Evolutionary conservation across 1,140 invertebrate species (phyloP), one percentile per base, ranked within the genome.

Genomic region (Cotesia glomerata): DNA sequence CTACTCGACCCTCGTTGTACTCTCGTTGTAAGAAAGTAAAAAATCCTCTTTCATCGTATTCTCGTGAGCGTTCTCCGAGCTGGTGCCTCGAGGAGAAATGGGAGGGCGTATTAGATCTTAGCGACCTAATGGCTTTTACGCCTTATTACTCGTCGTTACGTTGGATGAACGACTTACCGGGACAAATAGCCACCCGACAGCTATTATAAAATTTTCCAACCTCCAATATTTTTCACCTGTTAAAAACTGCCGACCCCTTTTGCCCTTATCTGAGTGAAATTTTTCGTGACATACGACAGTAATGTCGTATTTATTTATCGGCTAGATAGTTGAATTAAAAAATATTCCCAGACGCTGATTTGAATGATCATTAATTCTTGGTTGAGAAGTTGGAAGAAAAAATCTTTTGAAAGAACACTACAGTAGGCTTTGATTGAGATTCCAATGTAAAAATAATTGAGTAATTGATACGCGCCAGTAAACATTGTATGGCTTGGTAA

Each of bases 41-140:
- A 49, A 54, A 52, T 32, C 16, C 34, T 49, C 52, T 67, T 54
- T 67, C 65, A 67, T 54, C 65, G 26, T 39, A 54, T 34, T 26
- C 51, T 39, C 18, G 49, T 52, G 14, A n/a, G 49, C 26, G 9
- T 4, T 32, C 18, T 32, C 18, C 18, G 49, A 45, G 39, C 39
- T 45, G 11, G 39, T 45, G 39, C 39, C 39, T 45, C 8, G 39
- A 45, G 39, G 39, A 52, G 65, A 67, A 67, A 67, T 52, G 14
- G 39, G 49, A 45, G 65, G 49, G 45, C 14, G 16, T 67, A 67
- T 67, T 67, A 67, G 63, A 65, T 65, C 63, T 65, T 65, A 65
- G 63, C n/a, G 62, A 78, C 66, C 73, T 78, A 78, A 78, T 75
- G 75, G 73, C 76, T 76, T 79, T 79, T 75, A 79, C 75, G 66